phyloP scores from a whole-genome alignment of 2,113 vertebrate genomes.

The Kryptolebias marmoratus region DNA sequence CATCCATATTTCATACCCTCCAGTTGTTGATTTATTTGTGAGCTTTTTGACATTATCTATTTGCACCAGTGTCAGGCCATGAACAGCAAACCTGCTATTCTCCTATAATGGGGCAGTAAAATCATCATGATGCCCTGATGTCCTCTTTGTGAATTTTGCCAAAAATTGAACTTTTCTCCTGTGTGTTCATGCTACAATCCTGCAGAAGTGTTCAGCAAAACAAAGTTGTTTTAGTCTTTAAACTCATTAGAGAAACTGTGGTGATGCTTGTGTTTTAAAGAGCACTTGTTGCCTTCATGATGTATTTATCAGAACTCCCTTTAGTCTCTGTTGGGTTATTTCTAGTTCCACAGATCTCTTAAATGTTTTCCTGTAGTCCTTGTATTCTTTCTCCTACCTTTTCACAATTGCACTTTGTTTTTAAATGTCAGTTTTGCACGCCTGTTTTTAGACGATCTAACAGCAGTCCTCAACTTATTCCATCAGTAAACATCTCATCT shows the following conservation, averaged over 20 bases:
- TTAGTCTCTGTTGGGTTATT: neutral
- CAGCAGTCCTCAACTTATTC: neutral
- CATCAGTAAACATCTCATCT: neutral
- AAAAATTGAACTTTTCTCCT: neutral
- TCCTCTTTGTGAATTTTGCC: neutral
- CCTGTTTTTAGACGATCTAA: too few relatives aligned
- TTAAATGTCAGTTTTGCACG: neutral
- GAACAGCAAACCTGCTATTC: neutral
- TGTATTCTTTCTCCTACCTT: neutral
- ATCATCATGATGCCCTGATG: too few relatives aligned
- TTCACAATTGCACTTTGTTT: neutral
- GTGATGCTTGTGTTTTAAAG: neutral
- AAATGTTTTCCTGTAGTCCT: neutral
- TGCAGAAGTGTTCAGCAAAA: too few relatives aligned
- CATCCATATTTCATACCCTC: neutral
- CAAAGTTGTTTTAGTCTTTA: neutral
- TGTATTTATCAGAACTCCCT: neutral
- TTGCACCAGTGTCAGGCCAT: neutral
- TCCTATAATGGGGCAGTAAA: neutral
- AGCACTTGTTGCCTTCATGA: neutral
- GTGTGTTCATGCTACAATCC: neutral
- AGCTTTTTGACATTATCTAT: neutral
- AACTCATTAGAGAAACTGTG: neutral
- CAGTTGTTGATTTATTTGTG: neutral
- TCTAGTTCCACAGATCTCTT: neutral